phyloP scores from a whole-genome alignment of 1,140 invertebrate species.

The Pollicipes pollicipes region DNA sequence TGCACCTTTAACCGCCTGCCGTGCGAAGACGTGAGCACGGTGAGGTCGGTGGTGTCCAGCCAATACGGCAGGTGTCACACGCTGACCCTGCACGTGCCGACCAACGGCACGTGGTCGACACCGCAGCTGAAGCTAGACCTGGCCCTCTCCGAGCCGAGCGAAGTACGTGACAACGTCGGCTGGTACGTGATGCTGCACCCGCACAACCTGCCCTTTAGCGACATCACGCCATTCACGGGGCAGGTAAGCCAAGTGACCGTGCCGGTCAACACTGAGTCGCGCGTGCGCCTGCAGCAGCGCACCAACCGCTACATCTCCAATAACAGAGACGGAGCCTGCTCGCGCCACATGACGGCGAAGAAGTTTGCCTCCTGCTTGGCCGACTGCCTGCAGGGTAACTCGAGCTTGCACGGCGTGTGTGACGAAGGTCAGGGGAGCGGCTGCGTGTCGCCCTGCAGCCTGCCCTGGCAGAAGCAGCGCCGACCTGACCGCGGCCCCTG shows the following conservation, averaged over 20 bases:
- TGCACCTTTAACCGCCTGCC: not conserved
- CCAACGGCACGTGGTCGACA: not conserved
- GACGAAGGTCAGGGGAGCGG: too few relatives aligned
- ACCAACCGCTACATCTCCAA: not conserved
- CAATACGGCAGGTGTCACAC: not conserved
- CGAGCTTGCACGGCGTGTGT: too few relatives aligned
- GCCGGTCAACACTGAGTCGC: not conserved
- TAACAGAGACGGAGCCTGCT: not conserved
- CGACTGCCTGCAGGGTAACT: not conserved
- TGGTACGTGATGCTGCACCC: not conserved
- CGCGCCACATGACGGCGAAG: not conserved
- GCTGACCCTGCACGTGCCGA: not conserved
- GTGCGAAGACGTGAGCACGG: not conserved
- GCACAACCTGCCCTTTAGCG: not conserved
- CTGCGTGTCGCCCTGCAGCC: not conserved
- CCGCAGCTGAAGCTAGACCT: not conserved
- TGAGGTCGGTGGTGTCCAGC: not conserved
- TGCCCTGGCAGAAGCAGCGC: too few relatives aligned
- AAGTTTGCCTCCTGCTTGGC: not conserved
- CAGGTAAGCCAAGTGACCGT: not conserved
- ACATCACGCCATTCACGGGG: not conserved
- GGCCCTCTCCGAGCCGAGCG: not conserved
- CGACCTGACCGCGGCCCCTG: not conserved
- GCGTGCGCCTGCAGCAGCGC: not conserved
- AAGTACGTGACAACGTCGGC: too few relatives aligned